A percentile compares a stretch with the other conserved stretches of the same genome.
Conservation (phyloP, 1,140 invertebrate genomes). For the Drosophila baimaii region DNA sequence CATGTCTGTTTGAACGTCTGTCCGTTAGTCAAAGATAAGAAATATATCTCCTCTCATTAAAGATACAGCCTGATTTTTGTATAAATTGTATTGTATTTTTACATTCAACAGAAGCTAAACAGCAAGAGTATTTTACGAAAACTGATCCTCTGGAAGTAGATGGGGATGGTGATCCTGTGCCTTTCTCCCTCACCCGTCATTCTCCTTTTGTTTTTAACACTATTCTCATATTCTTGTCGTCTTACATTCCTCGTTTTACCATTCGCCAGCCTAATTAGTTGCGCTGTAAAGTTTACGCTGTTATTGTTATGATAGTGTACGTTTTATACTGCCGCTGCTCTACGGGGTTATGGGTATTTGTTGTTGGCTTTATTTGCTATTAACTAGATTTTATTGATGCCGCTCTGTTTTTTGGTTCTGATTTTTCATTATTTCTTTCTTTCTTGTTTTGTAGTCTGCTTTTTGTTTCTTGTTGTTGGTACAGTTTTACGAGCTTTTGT, state of each 20-base stretch:
- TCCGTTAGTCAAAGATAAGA: no score
- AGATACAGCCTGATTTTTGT: not conserved
- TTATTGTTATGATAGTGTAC: conserved; percentile 60
- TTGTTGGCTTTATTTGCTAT: conserved; percentile 76
- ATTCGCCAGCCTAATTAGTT: conserved; percentile 68
- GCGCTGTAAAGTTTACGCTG: conserved; percentile 65
- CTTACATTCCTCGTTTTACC: not conserved
- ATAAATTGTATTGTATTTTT: not conserved
- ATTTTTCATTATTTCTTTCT: conserved; percentile 18
- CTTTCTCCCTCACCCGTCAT: not conserved
- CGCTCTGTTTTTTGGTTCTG: conserved; percentile 35
- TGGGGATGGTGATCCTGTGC: not conserved
- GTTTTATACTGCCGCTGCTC: conserved; percentile 34
- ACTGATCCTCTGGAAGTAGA: not conserved
- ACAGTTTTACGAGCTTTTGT: conserved; percentile 65
- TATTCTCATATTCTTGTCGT: not conserved
- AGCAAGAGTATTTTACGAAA: no score
- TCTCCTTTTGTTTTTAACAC: not conserved
- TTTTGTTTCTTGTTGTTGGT: conserved; percentile 19
- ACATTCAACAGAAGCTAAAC: not conserved
- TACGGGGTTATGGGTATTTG: conserved; percentile 53
- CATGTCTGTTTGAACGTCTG: no score
- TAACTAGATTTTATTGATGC: conserved; percentile 75
- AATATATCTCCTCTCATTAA: not conserved
- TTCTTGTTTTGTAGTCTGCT: not conserved